Evolutionary conservation across 1,140 invertebrate genomes (phyloP), one percentile per base, ranked within the genome.

Genomic region (Oncopeltus fasciatus): DNA sequence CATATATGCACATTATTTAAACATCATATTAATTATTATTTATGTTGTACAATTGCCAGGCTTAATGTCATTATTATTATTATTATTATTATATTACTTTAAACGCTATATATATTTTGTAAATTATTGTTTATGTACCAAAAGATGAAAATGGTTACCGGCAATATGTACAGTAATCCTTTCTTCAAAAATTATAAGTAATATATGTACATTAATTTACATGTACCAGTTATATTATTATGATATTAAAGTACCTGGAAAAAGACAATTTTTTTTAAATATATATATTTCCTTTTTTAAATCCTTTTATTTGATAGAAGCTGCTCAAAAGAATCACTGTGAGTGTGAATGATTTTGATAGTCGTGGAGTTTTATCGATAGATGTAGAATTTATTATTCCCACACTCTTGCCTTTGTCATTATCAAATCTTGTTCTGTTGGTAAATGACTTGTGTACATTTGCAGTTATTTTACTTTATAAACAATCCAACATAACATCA

Each of bases 231-330:
- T 64, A 66, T 66, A 64, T 62, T 64, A 64, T 58, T 66, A 64
- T 66, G 62, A 66, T 64, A 66, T 66, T 66, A 66, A 66, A 66
- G 65, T 66, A 66, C 65, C 65, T 66, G 65, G 62, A 66, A 66
- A 66, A 66, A 63, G 43, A 44, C 27, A 60, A 24, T 46, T 44
- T 57, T 46, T 11, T 27, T 62, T n/a, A n/a, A n/a, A n/a, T n/a
- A n/a, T n/a, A n/a, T n/a, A n/a, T n/a, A n/a, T n/a, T n/a, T n/a
- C n/a, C n/a, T n/a, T n/a, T n/a, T n/a, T n/a, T n/a, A n/a, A n/a
- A n/a, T n/a, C n/a, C n/a, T n/a, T n/a, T n/a, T n/a, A n/a, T n/a
- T n/a, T n/a, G n/a, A n/a, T n/a, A n/a, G n/a, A n/a, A n/a, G n/a
- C n/a, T n/a, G n/a, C n/a, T n/a, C n/a, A n/a, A n/a, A n/a, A n/a